These are phyloP conservation scores for Archips xylosteana DNA, from an alignment of 2,888 invertebrate genomes.

Conservation along the genomic window DNA sequence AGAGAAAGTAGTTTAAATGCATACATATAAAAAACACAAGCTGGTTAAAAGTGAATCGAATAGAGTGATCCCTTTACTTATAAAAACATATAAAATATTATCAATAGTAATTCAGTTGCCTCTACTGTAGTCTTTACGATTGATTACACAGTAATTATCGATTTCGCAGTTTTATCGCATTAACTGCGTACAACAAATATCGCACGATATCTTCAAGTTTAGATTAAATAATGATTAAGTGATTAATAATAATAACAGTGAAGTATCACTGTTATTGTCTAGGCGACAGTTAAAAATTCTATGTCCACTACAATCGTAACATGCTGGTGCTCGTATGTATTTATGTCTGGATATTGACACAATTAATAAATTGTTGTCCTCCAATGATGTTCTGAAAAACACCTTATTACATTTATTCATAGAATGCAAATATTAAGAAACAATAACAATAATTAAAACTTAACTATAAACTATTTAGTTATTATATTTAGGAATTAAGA, in stretches of 20 bases:
- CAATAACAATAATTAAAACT: too few species aligned
- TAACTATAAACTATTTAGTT: too few species aligned
- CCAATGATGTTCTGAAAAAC: not conserved
- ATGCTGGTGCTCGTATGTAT: too few species aligned
- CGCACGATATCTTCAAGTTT: not conserved
- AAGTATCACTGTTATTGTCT: not conserved
- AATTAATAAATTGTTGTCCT: not conserved
- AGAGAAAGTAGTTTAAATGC: not conserved
- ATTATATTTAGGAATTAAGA: too few species aligned
- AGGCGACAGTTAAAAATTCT: not conserved
- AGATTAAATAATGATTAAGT: constrained; percentile 5
- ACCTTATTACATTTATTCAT: not conserved
- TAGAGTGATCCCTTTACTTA: too few species aligned
- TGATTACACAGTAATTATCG: not conserved
- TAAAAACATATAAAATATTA: too few species aligned
- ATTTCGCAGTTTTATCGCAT: not conserved
- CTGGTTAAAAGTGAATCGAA: too few species aligned
- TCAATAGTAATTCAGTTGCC: not conserved
- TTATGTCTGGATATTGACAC: too few species aligned
- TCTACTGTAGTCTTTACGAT: not conserved
- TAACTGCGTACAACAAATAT: not conserved
- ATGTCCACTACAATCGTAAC: not conserved
- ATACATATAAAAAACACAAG: too few species aligned
- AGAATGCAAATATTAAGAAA: too few species aligned
- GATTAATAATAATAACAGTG: not conserved